phyloP scores from a whole-genome alignment of 2,888 invertebrate genomes.

The Dynastes hyllus region DNA sequence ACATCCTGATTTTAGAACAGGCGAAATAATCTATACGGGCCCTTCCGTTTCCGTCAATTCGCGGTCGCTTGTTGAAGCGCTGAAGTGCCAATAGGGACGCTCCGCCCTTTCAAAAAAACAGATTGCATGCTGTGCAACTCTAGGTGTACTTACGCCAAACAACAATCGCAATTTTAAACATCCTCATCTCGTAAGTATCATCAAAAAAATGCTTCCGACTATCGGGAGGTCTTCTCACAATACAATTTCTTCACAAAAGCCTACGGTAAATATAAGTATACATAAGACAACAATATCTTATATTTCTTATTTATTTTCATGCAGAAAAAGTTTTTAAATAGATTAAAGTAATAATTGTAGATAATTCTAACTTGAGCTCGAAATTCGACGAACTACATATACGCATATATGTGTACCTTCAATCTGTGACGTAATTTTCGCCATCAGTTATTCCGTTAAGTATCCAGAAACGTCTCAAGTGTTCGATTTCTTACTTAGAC shows the following conservation, averaged over 20 bases:
- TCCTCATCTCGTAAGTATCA: conserved; percentile 34
- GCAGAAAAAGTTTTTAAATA: too few relatives aligned
- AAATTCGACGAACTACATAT: too few relatives aligned
- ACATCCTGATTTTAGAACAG: conserved; percentile 55
- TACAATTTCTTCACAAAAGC: too few relatives aligned
- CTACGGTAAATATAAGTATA: too few relatives aligned
- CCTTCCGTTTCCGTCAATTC: conserved; percentile 61
- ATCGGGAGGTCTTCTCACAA: conserved; percentile 27
- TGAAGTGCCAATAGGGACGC: conserved; percentile 47
- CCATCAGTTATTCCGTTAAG: conserved; percentile 24
- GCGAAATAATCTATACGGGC: conserved; percentile 58
- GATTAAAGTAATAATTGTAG: too few relatives aligned
- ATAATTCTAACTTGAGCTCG: too few relatives aligned
- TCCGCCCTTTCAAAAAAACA: conserved; percentile 40
- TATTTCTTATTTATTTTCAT: too few relatives aligned
- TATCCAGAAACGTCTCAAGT: conserved; percentile 25
- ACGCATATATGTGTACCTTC: not conserved
- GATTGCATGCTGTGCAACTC: conserved; percentile 40
- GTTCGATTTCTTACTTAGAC: conserved; percentile 17
- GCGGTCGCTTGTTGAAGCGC: conserved; percentile 49
- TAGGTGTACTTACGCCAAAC: conserved; percentile 25
- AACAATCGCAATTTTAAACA: conserved; percentile 32
- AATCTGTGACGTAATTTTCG: not conserved
- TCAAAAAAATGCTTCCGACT: conserved; percentile 33
- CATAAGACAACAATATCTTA: too few relatives aligned